Evolutionary conservation across 2,113 vertebrate species (phyloP).

Genomic region (Epinephelus cyanopodus): DNA sequence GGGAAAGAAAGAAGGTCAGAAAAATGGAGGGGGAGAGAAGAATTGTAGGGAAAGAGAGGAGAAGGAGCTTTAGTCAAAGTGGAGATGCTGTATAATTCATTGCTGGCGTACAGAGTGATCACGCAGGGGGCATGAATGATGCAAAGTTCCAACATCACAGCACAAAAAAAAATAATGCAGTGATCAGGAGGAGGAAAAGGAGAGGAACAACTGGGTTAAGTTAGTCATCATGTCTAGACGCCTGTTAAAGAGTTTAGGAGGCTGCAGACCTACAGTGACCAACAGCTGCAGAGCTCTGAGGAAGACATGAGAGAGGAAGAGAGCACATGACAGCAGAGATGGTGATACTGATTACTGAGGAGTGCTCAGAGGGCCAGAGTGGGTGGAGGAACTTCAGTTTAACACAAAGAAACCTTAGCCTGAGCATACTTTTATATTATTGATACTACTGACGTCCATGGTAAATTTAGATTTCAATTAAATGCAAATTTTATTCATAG

Average conservation of each 20-base stretch:
- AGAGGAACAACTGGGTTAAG: slow-evolving; percentile 20
- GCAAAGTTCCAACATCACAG: slow-evolving; percentile 23
- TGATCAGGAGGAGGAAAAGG: not conserved
- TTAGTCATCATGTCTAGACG: slow-evolving; percentile 14
- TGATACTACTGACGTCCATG: no score
- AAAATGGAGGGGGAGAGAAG: not conserved
- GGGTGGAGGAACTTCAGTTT: no score
- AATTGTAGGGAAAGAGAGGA: slow-evolving; percentile 23
- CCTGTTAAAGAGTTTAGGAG: not conserved
- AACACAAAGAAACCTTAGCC: not conserved
- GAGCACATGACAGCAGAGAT: not conserved
- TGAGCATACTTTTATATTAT: not conserved
- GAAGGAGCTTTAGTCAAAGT: slow-evolving; percentile 14
- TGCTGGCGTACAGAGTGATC: slow-evolving; percentile 16
- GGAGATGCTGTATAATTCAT: slow-evolving; percentile 71
- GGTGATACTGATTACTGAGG: slow-evolving; percentile 17
- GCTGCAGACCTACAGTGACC: not conserved
- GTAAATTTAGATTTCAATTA: no score
- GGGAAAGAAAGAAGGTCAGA: slow-evolving; percentile 52
- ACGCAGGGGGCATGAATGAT: slow-evolving; percentile 56
- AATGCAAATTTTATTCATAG: no score
- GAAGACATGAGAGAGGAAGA: slow-evolving; percentile 1
- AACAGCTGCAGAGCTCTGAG: not conserved
- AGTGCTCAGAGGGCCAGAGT: not conserved
- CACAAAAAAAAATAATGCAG: slow-evolving; percentile 12